A percentile compares a stretch with the other conserved stretches of the same genome.
phyloP scores from a whole-genome alignment of 2,797 vertebrate genomes.

The Acrossocheilus fasciatus region DNA sequence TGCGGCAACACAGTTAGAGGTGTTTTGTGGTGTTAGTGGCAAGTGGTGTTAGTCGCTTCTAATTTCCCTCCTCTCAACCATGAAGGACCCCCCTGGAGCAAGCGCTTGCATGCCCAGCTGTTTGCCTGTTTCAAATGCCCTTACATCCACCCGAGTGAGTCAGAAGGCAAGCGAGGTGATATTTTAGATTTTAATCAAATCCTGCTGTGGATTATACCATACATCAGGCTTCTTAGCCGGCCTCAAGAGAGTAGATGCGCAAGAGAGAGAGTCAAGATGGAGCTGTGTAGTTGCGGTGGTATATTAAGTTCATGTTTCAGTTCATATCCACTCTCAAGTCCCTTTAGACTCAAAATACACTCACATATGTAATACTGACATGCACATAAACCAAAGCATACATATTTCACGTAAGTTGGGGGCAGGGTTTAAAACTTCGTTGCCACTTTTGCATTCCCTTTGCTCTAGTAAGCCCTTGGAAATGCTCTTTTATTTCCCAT shows the following conservation, averaged over 20 bases:
- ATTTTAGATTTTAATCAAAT: conserved; percentile 57
- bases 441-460: conserved; percentile 34
- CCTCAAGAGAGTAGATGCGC: conserved; percentile 7
- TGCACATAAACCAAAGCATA: conserved; percentile 10
- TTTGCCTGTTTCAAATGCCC: conserved; percentile 31
- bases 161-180: conserved; percentile 24
- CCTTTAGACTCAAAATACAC: conserved; percentile 28
- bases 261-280: background rate
- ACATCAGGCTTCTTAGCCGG: conserved; percentile 17
- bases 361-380: conserved; percentile 4
- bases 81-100: conserved; percentile 24
- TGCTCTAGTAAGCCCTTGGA: conserved; percentile 44
- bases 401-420: conserved; percentile 26
- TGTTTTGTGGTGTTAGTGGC: conserved; percentile 17
- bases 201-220: conserved; percentile 23
- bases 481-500: conserved; percentile 51
- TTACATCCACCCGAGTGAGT: conserved; percentile 27
- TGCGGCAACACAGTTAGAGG: conserved; percentile 9
- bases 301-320: conserved; percentile 40
- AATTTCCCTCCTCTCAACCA: conserved; percentile 31
- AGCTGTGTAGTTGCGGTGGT: background rate
- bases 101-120: background rate
- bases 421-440: conserved; percentile 25
- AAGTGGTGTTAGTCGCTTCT: conserved; percentile 32
- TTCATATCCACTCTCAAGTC: conserved; percentile 20